Conservation (phyloP, 2,888 invertebrate species). For the Odontocerum albicorne region DNA sequence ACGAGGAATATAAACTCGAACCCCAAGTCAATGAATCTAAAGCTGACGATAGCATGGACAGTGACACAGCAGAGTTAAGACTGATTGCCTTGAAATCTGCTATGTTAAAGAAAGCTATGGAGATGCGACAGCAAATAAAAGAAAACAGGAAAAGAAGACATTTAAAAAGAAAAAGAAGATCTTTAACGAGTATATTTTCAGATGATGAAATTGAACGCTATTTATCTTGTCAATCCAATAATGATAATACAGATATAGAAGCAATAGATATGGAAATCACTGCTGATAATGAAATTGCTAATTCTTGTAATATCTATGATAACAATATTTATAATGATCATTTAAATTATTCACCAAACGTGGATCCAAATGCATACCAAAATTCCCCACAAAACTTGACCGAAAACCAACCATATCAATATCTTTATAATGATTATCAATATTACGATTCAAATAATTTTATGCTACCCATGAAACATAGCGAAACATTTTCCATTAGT, state of each 20-base stretch:
- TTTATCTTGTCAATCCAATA: conserved; percentile 38
- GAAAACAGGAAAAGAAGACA: conserved; percentile 45
- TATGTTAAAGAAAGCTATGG: conserved; percentile 64
- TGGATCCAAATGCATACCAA: background rate
- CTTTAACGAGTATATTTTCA: conserved; percentile 42
- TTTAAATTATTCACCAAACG: too few species aligned
- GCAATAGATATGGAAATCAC: conserved; percentile 58
- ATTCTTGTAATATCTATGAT: too few species aligned
- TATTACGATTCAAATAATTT: conserved; percentile 25
- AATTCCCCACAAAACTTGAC: background rate
- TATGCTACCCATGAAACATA: conserved; percentile 13
- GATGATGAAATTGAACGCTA: conserved; percentile 43
- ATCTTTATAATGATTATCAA: conserved; percentile 21
- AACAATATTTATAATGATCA: too few species aligned
- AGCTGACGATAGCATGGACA: conserved; percentile 44
- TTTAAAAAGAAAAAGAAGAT: conserved; percentile 47
- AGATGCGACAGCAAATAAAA: conserved; percentile 49
- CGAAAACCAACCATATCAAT: conserved; percentile 1
- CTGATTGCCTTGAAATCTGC: conserved; percentile 70
- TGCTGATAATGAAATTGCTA: too few species aligned
- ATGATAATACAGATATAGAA: conserved; percentile 54
- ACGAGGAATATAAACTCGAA: conserved; percentile 38
- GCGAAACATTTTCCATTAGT: background rate
- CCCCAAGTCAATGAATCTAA: conserved; percentile 37
- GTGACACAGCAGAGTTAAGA: conserved; percentile 63